Percentiles rank a stretch among this genome's conserved stretches.
Conservation (phyloP, 2,113 vertebrate species). For the Carassius auratus region DNA sequence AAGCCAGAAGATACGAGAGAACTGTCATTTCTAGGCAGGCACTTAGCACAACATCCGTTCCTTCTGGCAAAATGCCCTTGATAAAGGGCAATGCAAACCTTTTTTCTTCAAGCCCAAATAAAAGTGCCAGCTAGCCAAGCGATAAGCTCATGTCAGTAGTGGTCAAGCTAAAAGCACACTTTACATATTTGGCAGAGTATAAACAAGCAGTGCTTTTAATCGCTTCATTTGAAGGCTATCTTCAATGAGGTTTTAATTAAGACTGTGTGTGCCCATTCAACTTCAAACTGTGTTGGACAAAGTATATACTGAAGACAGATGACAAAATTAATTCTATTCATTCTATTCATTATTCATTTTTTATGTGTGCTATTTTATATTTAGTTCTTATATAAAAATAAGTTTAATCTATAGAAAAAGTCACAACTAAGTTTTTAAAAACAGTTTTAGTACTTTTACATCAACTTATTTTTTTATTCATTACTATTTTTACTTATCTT, state of each 20-base stretch:
- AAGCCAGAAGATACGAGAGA: conserved; percentile 33
- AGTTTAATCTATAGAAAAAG: too few species aligned
- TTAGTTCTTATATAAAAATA: too few species aligned
- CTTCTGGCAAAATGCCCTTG: conserved; percentile 37
- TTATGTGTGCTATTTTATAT: too few species aligned
- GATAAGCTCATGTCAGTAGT: conserved; percentile 37
- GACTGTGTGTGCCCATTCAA: not conserved
- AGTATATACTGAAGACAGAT: not conserved
- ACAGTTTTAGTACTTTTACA: too few species aligned
- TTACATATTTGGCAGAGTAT: not conserved
- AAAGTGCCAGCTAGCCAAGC: not conserved
- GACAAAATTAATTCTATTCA: not conserved
- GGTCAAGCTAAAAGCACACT: conserved; percentile 6
- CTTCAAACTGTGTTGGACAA: not conserved
- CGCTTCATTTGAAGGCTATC: not conserved
- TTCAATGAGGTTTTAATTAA: not conserved
- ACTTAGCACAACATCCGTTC: conserved; percentile 34
- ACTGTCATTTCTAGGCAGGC: conserved; percentile 43
- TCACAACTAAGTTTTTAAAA: too few species aligned
- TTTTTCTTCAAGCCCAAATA: conserved; percentile 19
- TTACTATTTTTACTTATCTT: too few species aligned
- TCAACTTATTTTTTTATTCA: too few species aligned
- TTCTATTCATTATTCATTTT: too few species aligned
- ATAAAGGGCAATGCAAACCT: conserved; percentile 39
- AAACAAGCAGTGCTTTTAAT: conserved; percentile 5